Evolutionary conservation across 1,140 invertebrate species (phyloP), one percentile per base, ranked within the genome.

Genomic region (Ruditapes philippinarum): DNA sequence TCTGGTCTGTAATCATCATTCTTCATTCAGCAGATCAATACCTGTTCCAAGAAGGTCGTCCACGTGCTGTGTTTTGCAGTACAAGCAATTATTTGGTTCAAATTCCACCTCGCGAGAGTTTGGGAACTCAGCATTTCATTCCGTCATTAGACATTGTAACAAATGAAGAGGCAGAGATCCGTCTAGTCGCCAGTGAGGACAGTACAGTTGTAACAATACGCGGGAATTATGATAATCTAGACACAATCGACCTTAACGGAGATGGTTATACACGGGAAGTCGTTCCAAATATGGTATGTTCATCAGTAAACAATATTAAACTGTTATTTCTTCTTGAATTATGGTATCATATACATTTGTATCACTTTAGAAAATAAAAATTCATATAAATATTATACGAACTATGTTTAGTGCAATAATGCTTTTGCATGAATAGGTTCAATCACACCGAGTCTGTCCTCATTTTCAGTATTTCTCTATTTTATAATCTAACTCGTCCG

Each of bases 161-260:
- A n/a, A 62, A 57, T 22, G 78, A 51, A 7, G 51, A 60, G 5
- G 78, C 78, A 7, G 49, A 60, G 4, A 40, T 80, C 5, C 12
- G 40, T 22, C 3, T 80, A 19, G 19, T 80, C 4, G 57, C 51
- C 4, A 60, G 19, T n/a, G 78, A 80, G n/a, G 51, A 80, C 45
- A 80, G 78, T 42, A 80, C 78, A 2, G 54, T 62, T 3, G 22
- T 80, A 1, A 80, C 54, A 2, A 62, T 80, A 14, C 12, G 33
- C 9, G 78, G 78, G 14, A 54, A 80, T n/a, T 80, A 80, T 60
- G 78, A 80, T 25, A 31, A 80, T 28, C 1, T 80, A 3, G 57
- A 57, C 28, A 31, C 78, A 7, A 12, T 80, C 22, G 14, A 22
- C 33, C 25, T 80, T 1, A 42, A 28, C 7, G 78, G 78, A 19